These are phyloP conservation scores for Echinometra lucunter DNA, from an alignment of 53 echinoderm and acorn worm genomes.

Conservation along the genomic window DNA sequence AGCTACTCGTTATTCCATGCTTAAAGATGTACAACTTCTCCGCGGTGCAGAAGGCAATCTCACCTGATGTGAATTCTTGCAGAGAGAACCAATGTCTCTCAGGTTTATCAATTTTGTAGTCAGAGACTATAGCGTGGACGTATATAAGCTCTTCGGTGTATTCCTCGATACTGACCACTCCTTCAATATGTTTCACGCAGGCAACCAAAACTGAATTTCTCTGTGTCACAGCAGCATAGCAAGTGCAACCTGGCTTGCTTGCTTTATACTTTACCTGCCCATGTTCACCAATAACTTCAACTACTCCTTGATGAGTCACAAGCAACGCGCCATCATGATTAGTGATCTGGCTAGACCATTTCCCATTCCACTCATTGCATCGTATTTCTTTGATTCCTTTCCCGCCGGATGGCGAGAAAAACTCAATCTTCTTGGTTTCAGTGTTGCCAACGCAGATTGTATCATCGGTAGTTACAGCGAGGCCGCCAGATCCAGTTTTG, in stretches of 20 bases:
- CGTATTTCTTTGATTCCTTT: not conserved
- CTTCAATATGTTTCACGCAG: not conserved
- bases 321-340: not conserved
- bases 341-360: not conserved
- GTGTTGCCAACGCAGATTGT: conserved; percentile 2
- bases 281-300: not conserved
- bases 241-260: not conserved
- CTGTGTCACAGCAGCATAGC: not conserved
- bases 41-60: conserved; percentile 51
- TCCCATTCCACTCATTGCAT: not conserved
- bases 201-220: not conserved
- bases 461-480: not conserved
- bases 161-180: not conserved
- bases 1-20: not conserved
- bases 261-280: not conserved
- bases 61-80: not conserved
- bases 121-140: not conserved
- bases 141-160: not conserved
- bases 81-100: not conserved
- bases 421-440: not conserved
- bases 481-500: not conserved
- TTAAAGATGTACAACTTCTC: not conserved
- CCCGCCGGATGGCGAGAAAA: conserved; percentile 14
- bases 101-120: not conserved
- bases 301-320: not conserved